Percentiles rank a stretch among this genome's conserved stretches.
phyloP scores from a whole-genome alignment of 2,113 vertebrate species.

The Climacteris rufus region DNA sequence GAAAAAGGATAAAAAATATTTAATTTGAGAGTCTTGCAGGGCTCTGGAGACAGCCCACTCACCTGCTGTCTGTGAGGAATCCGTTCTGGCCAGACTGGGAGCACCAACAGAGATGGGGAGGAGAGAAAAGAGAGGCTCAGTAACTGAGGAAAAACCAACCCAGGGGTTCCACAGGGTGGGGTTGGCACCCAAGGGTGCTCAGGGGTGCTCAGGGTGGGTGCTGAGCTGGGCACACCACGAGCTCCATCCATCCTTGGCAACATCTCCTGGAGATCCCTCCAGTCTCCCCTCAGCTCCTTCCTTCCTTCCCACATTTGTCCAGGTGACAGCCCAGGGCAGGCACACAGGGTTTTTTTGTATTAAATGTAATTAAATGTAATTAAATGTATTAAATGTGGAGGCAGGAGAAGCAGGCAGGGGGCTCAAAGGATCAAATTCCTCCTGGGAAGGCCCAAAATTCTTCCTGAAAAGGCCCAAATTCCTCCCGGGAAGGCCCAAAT shows the following conservation, averaged over 20 bases:
- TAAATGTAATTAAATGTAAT: not conserved
- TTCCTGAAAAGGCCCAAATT: not conserved
- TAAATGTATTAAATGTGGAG: not conserved
- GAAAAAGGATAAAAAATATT: slow-evolving; percentile 73
- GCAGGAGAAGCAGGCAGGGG: not conserved
- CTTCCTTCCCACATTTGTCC: not conserved
- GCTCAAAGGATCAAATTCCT: not conserved
- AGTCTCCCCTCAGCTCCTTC: not conserved
- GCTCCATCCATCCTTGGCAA: not conserved
- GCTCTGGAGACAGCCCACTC: slow-evolving; percentile 59
- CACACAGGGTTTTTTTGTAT: not conserved
- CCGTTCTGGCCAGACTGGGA: slow-evolving; percentile 95
- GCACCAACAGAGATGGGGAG: slow-evolving; percentile 23
- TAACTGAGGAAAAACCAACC: not conserved
- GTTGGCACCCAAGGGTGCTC: too few species aligned
- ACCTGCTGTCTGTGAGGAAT: slow-evolving; percentile 96
- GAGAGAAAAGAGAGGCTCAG: slow-evolving; percentile 63
- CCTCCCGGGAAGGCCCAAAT: not conserved
- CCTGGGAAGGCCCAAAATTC: not conserved
- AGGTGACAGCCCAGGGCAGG: not conserved
- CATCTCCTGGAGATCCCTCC: not conserved
- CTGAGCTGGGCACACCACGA: not conserved
- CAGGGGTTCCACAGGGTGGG: not conserved
- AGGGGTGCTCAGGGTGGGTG: too few species aligned
- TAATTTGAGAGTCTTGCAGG: slow-evolving; percentile 41